A percentile compares a stretch with the other conserved stretches of the same genome.
Conservation (phyloP, 2,113 vertebrate species). For the Amblyornis subalaris region DNA sequence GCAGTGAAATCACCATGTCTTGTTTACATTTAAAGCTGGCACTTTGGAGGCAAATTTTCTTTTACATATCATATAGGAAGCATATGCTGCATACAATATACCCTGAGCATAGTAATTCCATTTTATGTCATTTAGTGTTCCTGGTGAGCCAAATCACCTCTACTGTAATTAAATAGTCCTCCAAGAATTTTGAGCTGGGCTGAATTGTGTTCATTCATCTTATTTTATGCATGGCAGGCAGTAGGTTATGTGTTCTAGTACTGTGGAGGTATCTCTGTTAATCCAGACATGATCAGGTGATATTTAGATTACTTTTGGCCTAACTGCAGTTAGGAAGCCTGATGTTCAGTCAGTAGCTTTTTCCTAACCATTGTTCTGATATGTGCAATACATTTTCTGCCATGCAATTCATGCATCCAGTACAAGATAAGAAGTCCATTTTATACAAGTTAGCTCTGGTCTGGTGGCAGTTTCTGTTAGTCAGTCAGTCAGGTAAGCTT, state of each 20-base stretch:
- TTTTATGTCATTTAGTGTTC: background rate
- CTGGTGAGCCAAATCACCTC: background rate
- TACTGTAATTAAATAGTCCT: background rate
- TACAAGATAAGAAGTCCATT: background rate
- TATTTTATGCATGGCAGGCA: background rate
- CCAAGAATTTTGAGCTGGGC: background rate
- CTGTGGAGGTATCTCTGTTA: background rate
- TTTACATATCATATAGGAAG: background rate
- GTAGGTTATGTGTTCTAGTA: background rate
- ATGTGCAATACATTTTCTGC: background rate
- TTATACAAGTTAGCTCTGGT: background rate
- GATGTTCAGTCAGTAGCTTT: background rate
- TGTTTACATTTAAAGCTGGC: background rate
- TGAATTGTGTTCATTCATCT: background rate
- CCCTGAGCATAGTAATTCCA: background rate
- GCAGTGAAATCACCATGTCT: background rate
- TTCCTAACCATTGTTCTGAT: background rate
- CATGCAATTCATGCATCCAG: background rate
- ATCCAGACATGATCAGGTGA: background rate
- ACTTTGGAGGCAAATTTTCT: background rate
- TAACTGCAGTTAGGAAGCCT: background rate
- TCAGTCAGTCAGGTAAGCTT: background rate
- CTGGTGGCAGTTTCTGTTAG: background rate
- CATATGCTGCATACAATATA: background rate
- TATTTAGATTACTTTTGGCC: background rate